Percentiles rank a stretch among this genome's conserved stretches.
These are phyloP conservation scores for human DNA, from an alignment of 2,113 vertebrate genomes.

Conservation along the genomic window GRCh38 chr5:156548501-156549000, in stretches of 20 bases:
- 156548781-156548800: background rate
- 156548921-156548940: background rate
- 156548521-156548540: background rate
- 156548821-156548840: accelerated
- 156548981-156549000: background rate
- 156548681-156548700: background rate
- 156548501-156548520: background rate
- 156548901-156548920: background rate
- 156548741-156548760: background rate
- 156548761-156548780: too few species aligned
- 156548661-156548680: background rate
- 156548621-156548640: background rate
- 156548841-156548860: background rate
- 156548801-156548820: too few species aligned
- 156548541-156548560: background rate
- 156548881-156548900: background rate
- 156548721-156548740: accelerated
- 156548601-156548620: background rate
- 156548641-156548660: background rate
- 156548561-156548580: background rate
- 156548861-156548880: background rate
- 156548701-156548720: background rate
- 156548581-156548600: background rate
- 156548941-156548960: background rate
- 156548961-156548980: background rate